Base-by-base conservation (phyloP, 35 echinoderm and acorn worm genomes). In the Acanthaster planci region DNA sequence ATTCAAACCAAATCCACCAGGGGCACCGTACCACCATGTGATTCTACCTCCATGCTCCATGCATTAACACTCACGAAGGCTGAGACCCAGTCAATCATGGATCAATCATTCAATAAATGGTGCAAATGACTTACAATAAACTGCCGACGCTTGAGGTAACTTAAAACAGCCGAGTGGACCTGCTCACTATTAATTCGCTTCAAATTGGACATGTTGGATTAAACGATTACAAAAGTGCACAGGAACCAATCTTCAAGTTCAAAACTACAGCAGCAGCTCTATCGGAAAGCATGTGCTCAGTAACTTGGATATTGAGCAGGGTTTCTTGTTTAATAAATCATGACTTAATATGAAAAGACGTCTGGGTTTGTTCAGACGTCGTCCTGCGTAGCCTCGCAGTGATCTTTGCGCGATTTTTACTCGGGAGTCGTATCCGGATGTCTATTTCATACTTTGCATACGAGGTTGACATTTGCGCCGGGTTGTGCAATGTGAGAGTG, bases 61-160 rank as follows among this genome's bases (percentile, higher is more conserved):
- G n/a, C n/a, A n/a, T n/a, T n/a, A n/a, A n/a, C n/a, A n/a, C n/a
- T n/a, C n/a, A n/a, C n/a, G n/a, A n/a, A n/a, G n/a, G n/a, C n/a
- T n/a, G n/a, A n/a, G n/a, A n/a, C n/a, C n/a, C n/a, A n/a, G n/a
- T n/a, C n/a, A n/a, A n/a, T n/a, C n/a, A n/a, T n/a, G n/a, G n/a
- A n/a, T n/a, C n/a, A n/a, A n/a, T n/a, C n/a, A n/a, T n/a, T n/a
- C n/a, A n/a, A n/a, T n/a, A n/a, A n/a, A n/a, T n/a, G n/a, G n/a
- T n/a, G n/a, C n/a, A n/a, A n/a, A n/a, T n/a, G n/a, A 84, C 89
- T 79, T 81, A 95, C 93, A 77, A 95, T 90, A 39, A 84, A 95
- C 36, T 95, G 78, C 64, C 93, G 58, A 39, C 80, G 75, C 58
- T 91, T 95, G 67, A 95, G 47, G 91, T 95, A 88, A 39, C 84